Evolutionary conservation across 2,113 vertebrate species (phyloP), one percentile per base, ranked within the genome.

Genomic region (Salvelinus namaycush): DNA sequence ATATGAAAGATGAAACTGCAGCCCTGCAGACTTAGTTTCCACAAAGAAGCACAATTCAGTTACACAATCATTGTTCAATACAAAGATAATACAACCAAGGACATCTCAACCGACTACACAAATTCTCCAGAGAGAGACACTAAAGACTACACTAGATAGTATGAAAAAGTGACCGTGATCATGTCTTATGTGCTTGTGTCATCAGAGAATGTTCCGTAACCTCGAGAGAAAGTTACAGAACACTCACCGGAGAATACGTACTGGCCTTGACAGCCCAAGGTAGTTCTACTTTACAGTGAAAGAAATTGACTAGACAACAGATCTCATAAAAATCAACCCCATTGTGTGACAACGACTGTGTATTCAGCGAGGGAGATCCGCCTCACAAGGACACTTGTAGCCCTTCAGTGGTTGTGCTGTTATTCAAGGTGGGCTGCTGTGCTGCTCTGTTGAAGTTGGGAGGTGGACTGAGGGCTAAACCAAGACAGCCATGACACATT

Each of bases 291-390:
- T 78, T 76, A 39, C 39, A 39, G 39, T 39, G 39, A 39, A 9
- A 78, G 72, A 76, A 85, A 83, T 74, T 0, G 0, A 68, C 80
- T 62, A 24, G 69, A 65, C 64, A 59, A 78, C 44, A 48, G 1
- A 49, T 16, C 62, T 74, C 76, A 76, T 44, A 84, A 83, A 83
- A 84, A 82, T 71, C 78, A 88, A 85, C 87, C 90, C 83, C 84
- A 31, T 87, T 75, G 69, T 70, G 73, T 84, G 59, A 79, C 64
- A 54, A 79, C 60, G 73, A 64, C 59, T 66, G 73, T 66, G 73
- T 82, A 79, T 75, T 81, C 73, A 74, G 68, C 72, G 70, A 75
- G 75, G 79, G 73, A 83, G 83, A 48, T 20, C 13, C 16, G 74
- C 29, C 68, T 86, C 81, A 81, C 83, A 87, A 90, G 83, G 84